phyloP scores from a whole-genome alignment of 2,113 vertebrate species.

The Hemibates koningsi region DNA sequence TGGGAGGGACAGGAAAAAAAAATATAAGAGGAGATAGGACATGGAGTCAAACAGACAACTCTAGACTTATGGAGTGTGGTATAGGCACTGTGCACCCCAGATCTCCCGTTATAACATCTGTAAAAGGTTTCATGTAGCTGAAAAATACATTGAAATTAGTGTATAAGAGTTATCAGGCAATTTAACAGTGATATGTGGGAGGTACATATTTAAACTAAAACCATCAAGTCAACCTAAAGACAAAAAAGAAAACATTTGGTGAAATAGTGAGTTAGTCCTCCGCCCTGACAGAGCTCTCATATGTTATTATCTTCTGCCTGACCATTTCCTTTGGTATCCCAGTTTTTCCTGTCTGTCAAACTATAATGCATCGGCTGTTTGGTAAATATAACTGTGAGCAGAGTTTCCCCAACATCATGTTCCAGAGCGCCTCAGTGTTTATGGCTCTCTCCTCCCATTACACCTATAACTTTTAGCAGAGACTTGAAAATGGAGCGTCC shows the following conservation, averaged over 20 bases:
- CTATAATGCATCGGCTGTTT: background rate
- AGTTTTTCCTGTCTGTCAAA: background rate
- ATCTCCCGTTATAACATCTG: background rate
- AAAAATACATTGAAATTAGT: background rate
- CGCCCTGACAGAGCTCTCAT: background rate
- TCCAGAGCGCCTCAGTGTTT: background rate
- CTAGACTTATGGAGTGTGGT: background rate
- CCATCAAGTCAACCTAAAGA: background rate
- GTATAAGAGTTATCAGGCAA: background rate
- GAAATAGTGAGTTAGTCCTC: background rate
- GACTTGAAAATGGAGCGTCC: background rate
- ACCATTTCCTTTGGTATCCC: background rate
- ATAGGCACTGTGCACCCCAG: background rate
- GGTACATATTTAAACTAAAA: background rate
- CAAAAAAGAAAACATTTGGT: background rate
- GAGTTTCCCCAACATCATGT: background rate
- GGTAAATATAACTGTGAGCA: background rate
- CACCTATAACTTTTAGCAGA: background rate
- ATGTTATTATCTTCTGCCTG: background rate
- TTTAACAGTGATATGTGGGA: background rate
- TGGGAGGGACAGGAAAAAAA: background rate
- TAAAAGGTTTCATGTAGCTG: background rate
- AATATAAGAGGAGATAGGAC: background rate
- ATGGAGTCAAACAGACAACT: background rate
- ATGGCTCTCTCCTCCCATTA: background rate